Conservation (phyloP, 2,113 vertebrate genomes). For the Trinectes maculatus region DNA sequence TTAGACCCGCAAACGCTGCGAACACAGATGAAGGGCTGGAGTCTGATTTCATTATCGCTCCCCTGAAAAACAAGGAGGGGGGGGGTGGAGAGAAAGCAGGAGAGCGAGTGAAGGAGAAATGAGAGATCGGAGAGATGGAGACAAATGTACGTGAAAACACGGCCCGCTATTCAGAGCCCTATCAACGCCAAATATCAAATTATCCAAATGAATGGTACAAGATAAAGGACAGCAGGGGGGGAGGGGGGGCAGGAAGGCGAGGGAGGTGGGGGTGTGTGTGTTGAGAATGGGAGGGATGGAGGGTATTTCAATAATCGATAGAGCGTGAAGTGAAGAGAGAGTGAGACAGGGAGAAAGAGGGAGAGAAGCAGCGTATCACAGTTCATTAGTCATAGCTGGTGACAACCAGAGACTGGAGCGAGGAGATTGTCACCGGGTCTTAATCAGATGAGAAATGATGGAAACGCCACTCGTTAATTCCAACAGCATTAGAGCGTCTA, state of each 20-base stretch:
- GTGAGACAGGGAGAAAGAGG: constrained; percentile 22
- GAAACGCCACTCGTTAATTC: constrained; percentile 72
- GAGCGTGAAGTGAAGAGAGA: constrained; percentile 68
- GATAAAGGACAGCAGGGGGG: constrained; percentile 60
- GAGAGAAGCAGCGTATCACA: constrained; percentile 61
- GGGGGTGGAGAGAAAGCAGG: constrained; percentile 21
- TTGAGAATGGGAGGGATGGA: constrained; percentile 50
- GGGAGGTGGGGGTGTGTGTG: constrained; percentile 35
- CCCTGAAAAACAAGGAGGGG: constrained; percentile 38
- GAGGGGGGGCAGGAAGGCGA: constrained; percentile 2
- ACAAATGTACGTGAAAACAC: constrained; percentile 61
- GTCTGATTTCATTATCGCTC: constrained; percentile 71
- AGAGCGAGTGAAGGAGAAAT: constrained; percentile 32
- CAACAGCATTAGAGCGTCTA: constrained; percentile 56
- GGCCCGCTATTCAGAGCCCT: constrained; percentile 58
- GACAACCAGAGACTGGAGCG: constrained; percentile 69
- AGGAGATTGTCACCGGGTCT: constrained; percentile 72
- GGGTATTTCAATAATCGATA: constrained; percentile 76
- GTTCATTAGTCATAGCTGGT: constrained; percentile 75
- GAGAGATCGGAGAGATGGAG: constrained; percentile 61
- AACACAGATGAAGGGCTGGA: constrained; percentile 73
- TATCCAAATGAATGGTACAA: constrained; percentile 78
- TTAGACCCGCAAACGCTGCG: constrained; percentile 69
- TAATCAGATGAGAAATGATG: constrained; percentile 76
- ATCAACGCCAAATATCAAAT: constrained; percentile 80